Evolutionary conservation across 2,888 invertebrate genomes (phyloP).

Genomic region (Polydrusus cervinus): DNA sequence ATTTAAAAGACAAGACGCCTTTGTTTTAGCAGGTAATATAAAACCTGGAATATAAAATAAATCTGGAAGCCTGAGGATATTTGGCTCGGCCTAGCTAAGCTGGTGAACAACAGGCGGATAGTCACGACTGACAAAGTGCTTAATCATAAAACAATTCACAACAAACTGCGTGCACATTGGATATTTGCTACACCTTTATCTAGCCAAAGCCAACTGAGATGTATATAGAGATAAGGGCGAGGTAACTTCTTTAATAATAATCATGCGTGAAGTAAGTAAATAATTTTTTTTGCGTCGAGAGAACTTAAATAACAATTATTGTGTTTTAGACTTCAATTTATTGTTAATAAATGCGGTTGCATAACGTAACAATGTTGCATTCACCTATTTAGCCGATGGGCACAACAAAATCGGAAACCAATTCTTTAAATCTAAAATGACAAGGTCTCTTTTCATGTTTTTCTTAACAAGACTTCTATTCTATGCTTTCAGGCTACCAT

Average conservation of each 20-base stretch:
- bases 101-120: conserved; percentile 57
- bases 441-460: conserved; percentile 48
- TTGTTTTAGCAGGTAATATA: conserved; percentile 58
- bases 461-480: conserved; percentile 44
- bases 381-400: conserved; percentile 38
- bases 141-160: conserved; percentile 66
- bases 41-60: conserved; percentile 64
- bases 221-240: conserved; percentile 53
- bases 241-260: conserved; percentile 58
- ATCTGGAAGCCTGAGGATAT: conserved; percentile 61
- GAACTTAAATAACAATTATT: conserved; percentile 10
- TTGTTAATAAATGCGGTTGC: conserved; percentile 28
- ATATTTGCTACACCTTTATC: conserved; percentile 58
- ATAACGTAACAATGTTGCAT: conserved; percentile 37
- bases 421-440: conserved; percentile 41
- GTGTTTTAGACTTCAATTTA: conserved; percentile 16
- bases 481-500: conserved; percentile 24
- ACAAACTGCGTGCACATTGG: conserved; percentile 56
- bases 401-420: conserved; percentile 42
- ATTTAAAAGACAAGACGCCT: conserved; percentile 46
- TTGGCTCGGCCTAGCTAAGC: conserved; percentile 58
- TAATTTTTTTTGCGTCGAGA: neutral
- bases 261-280: conserved; percentile 51
- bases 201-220: conserved; percentile 48
- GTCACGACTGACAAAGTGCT: conserved; percentile 65